Conservation (phyloP, 2,888 invertebrate species). For the Lepidochrysops patricia region DNA sequence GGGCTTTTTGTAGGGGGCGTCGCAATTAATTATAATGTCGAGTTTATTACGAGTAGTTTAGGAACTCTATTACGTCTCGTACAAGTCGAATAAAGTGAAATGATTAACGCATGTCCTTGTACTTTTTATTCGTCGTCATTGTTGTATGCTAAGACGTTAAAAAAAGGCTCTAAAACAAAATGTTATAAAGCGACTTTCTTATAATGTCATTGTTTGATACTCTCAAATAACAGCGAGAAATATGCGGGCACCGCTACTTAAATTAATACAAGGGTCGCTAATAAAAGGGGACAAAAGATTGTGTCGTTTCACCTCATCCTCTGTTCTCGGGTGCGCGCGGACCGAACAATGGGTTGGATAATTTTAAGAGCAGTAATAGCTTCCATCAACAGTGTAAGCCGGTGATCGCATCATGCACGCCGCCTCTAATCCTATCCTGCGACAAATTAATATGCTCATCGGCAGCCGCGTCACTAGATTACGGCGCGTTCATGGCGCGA, state of each 20-base stretch:
- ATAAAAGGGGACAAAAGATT: conserved; percentile 6
- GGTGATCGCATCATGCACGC: conserved; percentile 44
- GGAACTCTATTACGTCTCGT: background rate
- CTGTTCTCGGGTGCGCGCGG: background rate
- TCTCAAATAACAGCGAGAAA: background rate
- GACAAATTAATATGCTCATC: conserved; percentile 74
- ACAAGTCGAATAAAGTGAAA: background rate
- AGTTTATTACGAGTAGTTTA: background rate
- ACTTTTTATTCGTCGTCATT: background rate
- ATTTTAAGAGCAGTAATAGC: conserved; percentile 17
- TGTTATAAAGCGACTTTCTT: background rate
- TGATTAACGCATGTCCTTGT: background rate
- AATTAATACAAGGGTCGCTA: background rate
- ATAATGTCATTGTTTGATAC: background rate
- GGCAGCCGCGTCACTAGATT: conserved; percentile 70
- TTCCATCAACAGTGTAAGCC: conserved; percentile 30
- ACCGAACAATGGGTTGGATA: conserved; percentile 7
- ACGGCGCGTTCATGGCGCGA: conserved; percentile 70
- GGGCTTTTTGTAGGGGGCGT: background rate
- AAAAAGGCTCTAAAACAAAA: background rate
- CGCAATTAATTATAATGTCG: background rate
- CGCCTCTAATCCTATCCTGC: conserved; percentile 61
- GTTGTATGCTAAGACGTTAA: background rate
- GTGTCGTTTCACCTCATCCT: background rate
- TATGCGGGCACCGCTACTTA: background rate